Percentiles rank a stretch among this genome's conserved stretches.
phyloP scores from a whole-genome alignment of 2,797 vertebrate genomes.

The Myripristis murdjan region DNA sequence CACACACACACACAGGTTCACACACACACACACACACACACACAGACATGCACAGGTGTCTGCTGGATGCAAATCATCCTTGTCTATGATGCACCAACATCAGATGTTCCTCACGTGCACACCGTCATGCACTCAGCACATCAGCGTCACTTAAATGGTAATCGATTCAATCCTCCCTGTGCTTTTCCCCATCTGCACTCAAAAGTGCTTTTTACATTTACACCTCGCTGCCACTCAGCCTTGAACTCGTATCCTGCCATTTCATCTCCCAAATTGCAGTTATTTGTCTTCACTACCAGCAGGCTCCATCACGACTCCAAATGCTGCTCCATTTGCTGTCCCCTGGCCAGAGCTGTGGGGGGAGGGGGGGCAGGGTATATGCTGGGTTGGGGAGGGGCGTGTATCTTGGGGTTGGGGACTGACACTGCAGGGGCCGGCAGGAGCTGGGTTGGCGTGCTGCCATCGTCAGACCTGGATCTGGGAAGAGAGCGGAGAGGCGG shows the following conservation, averaged over 20 bases:
- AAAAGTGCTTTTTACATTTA: slow-evolving; percentile 61
- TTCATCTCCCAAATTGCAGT: slow-evolving; percentile 51
- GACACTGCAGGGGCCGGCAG: slow-evolving; percentile 85
- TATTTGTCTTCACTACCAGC: slow-evolving; percentile 38
- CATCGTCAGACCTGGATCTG: slow-evolving; percentile 86
- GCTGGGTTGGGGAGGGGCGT: slow-evolving; percentile 77
- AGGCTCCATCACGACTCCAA: slow-evolving; percentile 68
- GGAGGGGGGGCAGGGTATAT: slow-evolving; percentile 67
- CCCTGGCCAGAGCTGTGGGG: slow-evolving; percentile 58
- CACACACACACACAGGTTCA: too few species aligned
- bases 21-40: slow-evolving; percentile 32
- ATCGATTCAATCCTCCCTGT: slow-evolving; percentile 28
- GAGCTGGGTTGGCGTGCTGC: slow-evolving; percentile 92
- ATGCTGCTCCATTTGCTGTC: slow-evolving; percentile 59
- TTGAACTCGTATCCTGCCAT: slow-evolving; percentile 36
- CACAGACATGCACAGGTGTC: slow-evolving; percentile 41
- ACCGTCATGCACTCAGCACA: slow-evolving; percentile 33
- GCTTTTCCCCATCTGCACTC: slow-evolving; percentile 13
- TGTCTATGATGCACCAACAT: slow-evolving; percentile 39
- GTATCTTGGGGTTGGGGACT: slow-evolving; percentile 81
- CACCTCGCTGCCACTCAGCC: slow-evolving; percentile 57
- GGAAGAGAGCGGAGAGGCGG: slow-evolving; percentile 26
- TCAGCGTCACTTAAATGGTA: slow-evolving; percentile 51
- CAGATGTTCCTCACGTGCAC: slow-evolving; percentile 5
- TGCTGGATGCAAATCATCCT: slow-evolving; percentile 28